Base-by-base conservation (phyloP, 1,140 invertebrate genomes). In the Cydia fagiglandana region DNA sequence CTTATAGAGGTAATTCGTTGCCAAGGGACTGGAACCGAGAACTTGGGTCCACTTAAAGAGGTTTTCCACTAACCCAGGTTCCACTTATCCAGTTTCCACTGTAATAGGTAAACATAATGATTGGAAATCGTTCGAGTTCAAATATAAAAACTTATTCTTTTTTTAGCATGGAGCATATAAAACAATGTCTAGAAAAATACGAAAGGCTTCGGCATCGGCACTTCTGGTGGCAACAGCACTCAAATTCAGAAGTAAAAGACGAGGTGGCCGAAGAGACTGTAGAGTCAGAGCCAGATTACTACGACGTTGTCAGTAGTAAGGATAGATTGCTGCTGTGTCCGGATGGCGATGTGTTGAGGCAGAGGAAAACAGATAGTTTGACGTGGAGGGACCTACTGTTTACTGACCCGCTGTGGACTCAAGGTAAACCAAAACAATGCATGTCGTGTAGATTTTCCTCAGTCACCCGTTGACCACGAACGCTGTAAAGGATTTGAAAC, bases 341-440 rank as follows among this genome's bases (percentile, higher is more conserved):
- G 2, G 82, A 93, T 75, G 91, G 91, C 12, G 88, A 91, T 79
- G 78, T 86, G 7, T 77, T 93, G 75, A 83, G 81, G 66, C 78
- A 80, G 47, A 84, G 86, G 61, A 93, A 88, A 82, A 82, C 86
- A 1, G 92, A 93, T 75, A 93, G 93, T 79, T 78, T 79, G 17
- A 73, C 93, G 75, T 93, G 94, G 88, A 86, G 79, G 38, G 93
- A 94, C 76, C 77, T 94, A 47, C 76, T 94, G 64, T 95, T 95
- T 77, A 94, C 93, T 4, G 89, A 93, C 83, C 80, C 87, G 4
- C 68, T 90, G 30, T 91, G 91, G 88, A 78, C 83, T 73, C 78
- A 84, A 83, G 90, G 93, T 93, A 84, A 80, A 75, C 74, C 24
- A 34, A 45, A 41, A 24, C 24, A 24, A 24, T 24, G 24, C 24